Percentiles rank a stretch among this genome's conserved stretches.
phyloP scores from a whole-genome alignment of 2,888 invertebrate species.

The Alloplasta piceator region DNA sequence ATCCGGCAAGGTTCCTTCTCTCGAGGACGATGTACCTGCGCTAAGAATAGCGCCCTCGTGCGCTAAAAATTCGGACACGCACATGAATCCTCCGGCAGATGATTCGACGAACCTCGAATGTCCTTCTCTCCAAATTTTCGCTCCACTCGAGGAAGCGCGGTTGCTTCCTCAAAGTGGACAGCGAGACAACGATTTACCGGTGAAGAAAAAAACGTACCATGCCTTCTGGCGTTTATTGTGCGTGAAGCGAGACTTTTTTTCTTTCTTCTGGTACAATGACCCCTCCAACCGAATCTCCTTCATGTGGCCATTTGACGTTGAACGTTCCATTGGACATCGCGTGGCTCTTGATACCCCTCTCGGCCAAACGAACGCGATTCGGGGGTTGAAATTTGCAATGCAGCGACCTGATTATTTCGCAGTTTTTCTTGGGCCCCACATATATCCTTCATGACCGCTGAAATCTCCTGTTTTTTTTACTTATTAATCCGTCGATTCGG shows the following conservation, averaged over 20 bases:
- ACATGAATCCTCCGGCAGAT: conserved; percentile 36
- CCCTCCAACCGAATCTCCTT: conserved; percentile 3
- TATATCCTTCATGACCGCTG: conserved; percentile 50
- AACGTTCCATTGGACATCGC: conserved; percentile 47
- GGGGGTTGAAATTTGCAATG: not conserved
- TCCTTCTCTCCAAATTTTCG: conserved; percentile 36
- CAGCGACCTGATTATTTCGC: conserved; percentile 68
- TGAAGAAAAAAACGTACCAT: conserved; percentile 5
- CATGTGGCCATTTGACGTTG: not conserved
- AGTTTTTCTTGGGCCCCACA: conserved; percentile 39
- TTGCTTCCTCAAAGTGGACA: conserved; percentile 45
- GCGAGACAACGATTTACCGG: conserved; percentile 9
- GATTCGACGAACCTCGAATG: conserved; percentile 54
- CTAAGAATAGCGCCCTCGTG: conserved; percentile 11
- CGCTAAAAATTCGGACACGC: not conserved
- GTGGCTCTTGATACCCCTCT: conserved; percentile 44
- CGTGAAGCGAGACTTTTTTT: conserved; percentile 64
- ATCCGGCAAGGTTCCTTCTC: conserved; percentile 40
- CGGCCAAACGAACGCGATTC: conserved; percentile 50
- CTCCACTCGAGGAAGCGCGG: not conserved
- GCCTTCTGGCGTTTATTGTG: conserved; percentile 67
- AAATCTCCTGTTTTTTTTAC: conserved; percentile 27
- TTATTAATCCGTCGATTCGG: conserved; percentile 25
- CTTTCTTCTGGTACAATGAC: conserved; percentile 16
- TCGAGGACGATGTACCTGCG: conserved; percentile 49